Base-by-base conservation (phyloP, 1,140 invertebrate species). In the Lordiphosa collinella region DNA sequence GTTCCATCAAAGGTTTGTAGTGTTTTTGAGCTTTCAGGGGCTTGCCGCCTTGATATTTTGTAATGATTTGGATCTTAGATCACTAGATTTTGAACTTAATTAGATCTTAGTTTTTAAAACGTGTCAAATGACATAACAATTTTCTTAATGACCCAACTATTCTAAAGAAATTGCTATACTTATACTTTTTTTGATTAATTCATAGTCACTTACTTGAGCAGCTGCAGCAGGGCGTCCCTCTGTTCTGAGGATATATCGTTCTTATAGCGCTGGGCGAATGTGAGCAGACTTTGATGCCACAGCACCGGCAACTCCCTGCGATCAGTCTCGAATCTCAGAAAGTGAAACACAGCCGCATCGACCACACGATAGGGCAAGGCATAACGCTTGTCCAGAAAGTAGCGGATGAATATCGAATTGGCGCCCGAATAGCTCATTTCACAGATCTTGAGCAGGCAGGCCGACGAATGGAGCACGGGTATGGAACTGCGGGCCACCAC, bases 391-490 rank as follows among this genome's bases (percentile, higher is more conserved):
- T 99, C 98, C 52, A 99, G 93, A 47, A 99, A 93, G 84, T 97
- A 95, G 40, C 97, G 92, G 18, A 99, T 90, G 84, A 99, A 98
- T 72, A 99, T 97, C 44, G 96, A 98, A 90, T 96, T 99, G 1
- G 98, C 96, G n/a, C 98, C 98, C 43, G 93, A 96, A 85, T 99
- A 99, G 64, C 96, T 95, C 97, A 99, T 98, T 91, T 99, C 96
- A 25, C 98, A 97, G 58, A 99, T 96, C 91, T 97, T 98, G 1
- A 98, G 89, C 69, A 99, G 93, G 14, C 97, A 96, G 10, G 98
- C 98, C 43, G 96, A 95, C 0, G 98, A 98, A 90, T 99, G 98
- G n/a, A 99, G 90, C 47, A 99, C 94, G 2, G 98, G 98, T 38
- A 99, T 96, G 0, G 97, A 98, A 89, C 95, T 96, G 68, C 96